These are phyloP conservation scores for Plebejus anna DNA, from an alignment of 2,888 invertebrate species.

Conservation along the genomic window DNA sequence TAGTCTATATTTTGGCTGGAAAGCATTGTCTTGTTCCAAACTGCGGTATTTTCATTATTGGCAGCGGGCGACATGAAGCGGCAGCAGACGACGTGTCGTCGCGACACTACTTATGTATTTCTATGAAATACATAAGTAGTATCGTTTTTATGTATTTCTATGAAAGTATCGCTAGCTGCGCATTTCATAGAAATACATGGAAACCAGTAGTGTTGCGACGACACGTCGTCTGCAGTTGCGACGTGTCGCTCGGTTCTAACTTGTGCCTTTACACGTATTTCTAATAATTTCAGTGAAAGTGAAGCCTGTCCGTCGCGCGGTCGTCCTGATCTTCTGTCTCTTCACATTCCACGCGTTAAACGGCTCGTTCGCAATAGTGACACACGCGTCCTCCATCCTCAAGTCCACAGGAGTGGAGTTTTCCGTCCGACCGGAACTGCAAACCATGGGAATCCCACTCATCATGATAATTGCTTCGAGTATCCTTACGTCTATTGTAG, in stretches of 20 bases:
- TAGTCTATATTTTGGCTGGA: no score
- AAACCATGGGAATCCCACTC: constrained; percentile 53
- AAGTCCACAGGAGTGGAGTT: constrained; percentile 51
- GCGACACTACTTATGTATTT: no score
- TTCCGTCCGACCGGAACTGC: constrained; percentile 52
- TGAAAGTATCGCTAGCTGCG: no score
- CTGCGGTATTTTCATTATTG: background rate
- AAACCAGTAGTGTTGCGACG: no score
- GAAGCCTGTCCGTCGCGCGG: constrained; percentile 48
- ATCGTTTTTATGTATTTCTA: no score
- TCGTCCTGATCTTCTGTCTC: constrained; percentile 42
- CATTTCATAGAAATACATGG: no score
- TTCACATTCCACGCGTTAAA: constrained; percentile 47
- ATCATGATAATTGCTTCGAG: constrained; percentile 57
- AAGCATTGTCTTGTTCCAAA: background rate
- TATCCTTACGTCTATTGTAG: constrained; percentile 55
- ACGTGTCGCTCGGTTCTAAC: no score
- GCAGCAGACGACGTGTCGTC: no score
- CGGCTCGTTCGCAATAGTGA: constrained; percentile 52
- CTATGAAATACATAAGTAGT: no score
- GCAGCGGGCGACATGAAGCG: no score
- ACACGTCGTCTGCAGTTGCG: no score
- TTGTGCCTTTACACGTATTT: background rate
- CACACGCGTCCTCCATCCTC: constrained; percentile 52
- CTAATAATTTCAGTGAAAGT: constrained; percentile 47